Base-by-base conservation (phyloP, 2,113 vertebrate species). In the Pluvianellus socialis region DNA sequence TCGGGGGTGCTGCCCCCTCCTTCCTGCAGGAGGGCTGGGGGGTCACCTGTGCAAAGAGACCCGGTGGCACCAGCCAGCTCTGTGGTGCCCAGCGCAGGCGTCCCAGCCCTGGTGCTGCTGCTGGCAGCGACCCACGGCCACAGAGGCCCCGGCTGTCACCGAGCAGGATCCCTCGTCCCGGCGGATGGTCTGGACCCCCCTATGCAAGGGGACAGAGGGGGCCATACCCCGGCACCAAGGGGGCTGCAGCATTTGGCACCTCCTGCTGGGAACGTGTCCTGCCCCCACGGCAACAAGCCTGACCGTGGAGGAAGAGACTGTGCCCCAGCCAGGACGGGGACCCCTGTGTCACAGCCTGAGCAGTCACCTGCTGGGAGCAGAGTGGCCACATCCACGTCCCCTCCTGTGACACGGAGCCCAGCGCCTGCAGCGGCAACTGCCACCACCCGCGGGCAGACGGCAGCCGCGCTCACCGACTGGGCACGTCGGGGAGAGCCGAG, bases 381-480 rank as follows among this genome's bases (percentile, higher is more conserved):
- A 42, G 72, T 0, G 52, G 59, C 76, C 76, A 28, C 16, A 0
- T 18, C 80, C 79, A 33, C 6, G 1, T 7, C 30, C 59, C 70
- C 35, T 14, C n/a, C 13, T 0, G 50, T 10, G 22, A 38, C 86
- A 28, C 14, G 1, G 21, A 42, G 61, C 58, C 66, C 35, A 10
- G 44, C 0, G 3, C 13, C 58, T 14, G 40, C n/a, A 18, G 38
- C n/a, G 14, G 5, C 62, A 53, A 19, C 26, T 5, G 1, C 24
- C n/a, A 13, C 1, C 20, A 0, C 2, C 59, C 73, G 27, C 0
- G 1, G 47, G 47, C 49, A 23, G 53, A 1, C 30, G 56, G 56
- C 28, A 26, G 42, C 82, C 22, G 2, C 3, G 33, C 40, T 7
- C 58, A 0, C 42, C 14, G 42, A 44, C 68, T 33, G 58, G 2